phyloP scores from a whole-genome alignment of 2,797 vertebrate genomes.

The Perdix hodgsoniae region DNA sequence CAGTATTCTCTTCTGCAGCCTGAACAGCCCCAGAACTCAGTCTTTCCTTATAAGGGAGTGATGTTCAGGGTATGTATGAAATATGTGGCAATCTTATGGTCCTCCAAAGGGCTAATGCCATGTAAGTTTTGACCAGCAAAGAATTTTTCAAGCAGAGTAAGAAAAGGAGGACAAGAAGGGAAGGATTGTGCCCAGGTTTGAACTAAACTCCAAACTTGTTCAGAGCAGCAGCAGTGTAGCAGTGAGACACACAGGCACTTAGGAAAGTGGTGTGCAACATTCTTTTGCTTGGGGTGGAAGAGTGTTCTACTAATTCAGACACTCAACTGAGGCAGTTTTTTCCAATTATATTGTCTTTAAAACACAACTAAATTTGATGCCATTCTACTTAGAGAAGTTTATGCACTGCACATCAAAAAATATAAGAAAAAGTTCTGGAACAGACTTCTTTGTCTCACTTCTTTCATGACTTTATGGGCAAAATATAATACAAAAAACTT shows the following conservation, averaged over 20 bases:
- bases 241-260: neutral
- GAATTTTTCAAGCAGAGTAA: neutral
- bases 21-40: neutral
- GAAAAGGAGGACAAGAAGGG: neutral
- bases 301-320: neutral
- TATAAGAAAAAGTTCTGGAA: neutral
- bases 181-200: neutral
- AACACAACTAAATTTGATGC: constrained; percentile 10
- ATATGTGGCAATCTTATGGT: neutral
- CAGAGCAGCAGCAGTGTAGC: neutral
- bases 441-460: neutral
- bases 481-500: neutral
- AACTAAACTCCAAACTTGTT: neutral
- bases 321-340: neutral
- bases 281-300: neutral
- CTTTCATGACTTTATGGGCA: neutral
- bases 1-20: neutral
- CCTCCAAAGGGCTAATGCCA: neutral
- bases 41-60: neutral
- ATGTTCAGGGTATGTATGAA: neutral
- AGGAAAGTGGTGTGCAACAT: neutral
- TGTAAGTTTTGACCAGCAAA: neutral
- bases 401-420: neutral
- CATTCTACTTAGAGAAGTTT: neutral
- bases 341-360: neutral